A percentile compares a stretch with the other conserved stretches of the same genome.
phyloP scores from a whole-genome alignment of 2,888 invertebrate species.

The Hyposoter dolosus region DNA sequence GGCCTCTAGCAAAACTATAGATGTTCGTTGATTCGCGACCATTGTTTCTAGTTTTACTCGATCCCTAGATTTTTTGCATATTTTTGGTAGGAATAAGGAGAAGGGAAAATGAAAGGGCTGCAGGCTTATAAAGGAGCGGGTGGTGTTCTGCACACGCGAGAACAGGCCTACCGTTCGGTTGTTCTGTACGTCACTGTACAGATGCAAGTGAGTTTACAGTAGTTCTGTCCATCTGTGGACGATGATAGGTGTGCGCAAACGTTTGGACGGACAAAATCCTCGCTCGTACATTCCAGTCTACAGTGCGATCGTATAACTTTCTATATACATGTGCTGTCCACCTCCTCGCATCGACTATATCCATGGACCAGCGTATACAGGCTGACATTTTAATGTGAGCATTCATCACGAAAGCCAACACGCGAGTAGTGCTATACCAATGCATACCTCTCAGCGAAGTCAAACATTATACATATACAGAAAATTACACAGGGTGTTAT shows the following conservation, averaged over 20 bases:
- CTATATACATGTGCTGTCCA: conserved; percentile 2
- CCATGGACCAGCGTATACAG: conserved; percentile 64
- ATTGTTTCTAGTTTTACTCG: no score
- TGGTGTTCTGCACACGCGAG: no score
- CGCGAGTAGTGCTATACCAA: conserved; percentile 55
- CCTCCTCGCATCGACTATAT: conserved; percentile 4
- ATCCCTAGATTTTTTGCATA: no score
- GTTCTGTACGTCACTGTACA: neutral
- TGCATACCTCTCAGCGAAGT: neutral
- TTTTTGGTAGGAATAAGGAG: no score
- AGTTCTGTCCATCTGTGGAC: conserved; percentile 34
- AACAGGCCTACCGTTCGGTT: neutral
- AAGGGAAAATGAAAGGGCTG: no score
- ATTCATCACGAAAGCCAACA: conserved; percentile 77
- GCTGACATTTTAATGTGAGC: conserved; percentile 79
- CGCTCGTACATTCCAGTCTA: conserved; percentile 3
- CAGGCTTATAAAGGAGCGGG: no score
- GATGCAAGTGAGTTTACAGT: neutral
- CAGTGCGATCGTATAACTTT: conserved; percentile 25
- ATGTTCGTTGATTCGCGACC: no score
- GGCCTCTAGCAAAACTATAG: no score
- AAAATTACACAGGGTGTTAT: conserved; percentile 10
- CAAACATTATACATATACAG: neutral
- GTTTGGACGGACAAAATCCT: conserved; percentile 57
- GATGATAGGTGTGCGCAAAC: conserved; percentile 53